phyloP scores from a whole-genome alignment of 2,797 vertebrate genomes.

The Sebastes wilsoni region DNA sequence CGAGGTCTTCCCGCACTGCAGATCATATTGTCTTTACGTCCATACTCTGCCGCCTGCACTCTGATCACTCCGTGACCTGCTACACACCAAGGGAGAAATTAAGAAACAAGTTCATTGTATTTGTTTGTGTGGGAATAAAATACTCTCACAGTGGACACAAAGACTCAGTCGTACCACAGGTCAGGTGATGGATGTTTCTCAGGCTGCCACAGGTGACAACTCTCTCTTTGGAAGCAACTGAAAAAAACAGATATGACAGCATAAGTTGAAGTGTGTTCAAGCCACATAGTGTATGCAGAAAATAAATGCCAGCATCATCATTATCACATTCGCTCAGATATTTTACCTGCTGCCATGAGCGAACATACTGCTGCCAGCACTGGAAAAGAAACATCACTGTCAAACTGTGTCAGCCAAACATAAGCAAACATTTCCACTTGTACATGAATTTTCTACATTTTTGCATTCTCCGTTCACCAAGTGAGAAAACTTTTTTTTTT shows the following conservation, averaged over 20 bases:
- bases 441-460: too few relatives aligned
- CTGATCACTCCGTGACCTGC: slow-evolving; percentile 42
- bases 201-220: neutral
- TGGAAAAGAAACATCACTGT: slow-evolving; percentile 2
- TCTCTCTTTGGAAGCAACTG: neutral
- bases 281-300: neutral
- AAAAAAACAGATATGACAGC: neutral
- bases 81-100: neutral
- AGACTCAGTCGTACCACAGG: slow-evolving; percentile 21
- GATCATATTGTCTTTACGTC: slow-evolving; percentile 9
- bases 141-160: neutral
- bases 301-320: neutral
- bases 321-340: neutral
- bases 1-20: neutral
- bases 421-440: too few relatives aligned
- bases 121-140: neutral
- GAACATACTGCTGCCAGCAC: slow-evolving; percentile 1
- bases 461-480: too few relatives aligned
- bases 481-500: too few relatives aligned
- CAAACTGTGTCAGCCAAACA: neutral
- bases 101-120: neutral
- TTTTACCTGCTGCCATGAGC: slow-evolving; percentile 4
- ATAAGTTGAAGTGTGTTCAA: neutral
- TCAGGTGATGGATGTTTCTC: neutral
- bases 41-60: slow-evolving; percentile 25